Evolutionary conservation across 2,797 vertebrate species (phyloP).

Genomic region (Enteromius viviparus): DNA sequence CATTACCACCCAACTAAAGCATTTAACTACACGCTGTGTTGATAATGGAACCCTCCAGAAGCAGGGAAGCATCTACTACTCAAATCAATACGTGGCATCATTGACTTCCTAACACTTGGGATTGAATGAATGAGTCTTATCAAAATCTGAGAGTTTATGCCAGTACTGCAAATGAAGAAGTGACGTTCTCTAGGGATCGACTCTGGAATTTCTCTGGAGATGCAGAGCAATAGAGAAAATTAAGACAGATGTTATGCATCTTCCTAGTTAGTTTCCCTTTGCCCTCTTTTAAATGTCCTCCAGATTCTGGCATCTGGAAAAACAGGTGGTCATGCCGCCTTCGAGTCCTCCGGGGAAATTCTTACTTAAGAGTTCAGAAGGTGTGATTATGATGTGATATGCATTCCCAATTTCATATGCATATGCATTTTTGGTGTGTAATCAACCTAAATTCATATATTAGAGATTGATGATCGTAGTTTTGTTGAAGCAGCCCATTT

Average conservation of each 20-base stretch:
- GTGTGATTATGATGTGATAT: background rate
- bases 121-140: conserved; percentile 33
- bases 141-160: conserved; percentile 3
- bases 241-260: conserved; percentile 43
- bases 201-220: conserved; percentile 29
- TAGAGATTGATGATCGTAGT: background rate
- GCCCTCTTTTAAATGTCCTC: conserved; percentile 31
- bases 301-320: conserved; percentile 52
- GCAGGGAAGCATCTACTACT: conserved; percentile 10
- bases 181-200: background rate
- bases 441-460: background rate
- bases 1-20: conserved; percentile 42
- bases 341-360: conserved; percentile 21
- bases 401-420: background rate
- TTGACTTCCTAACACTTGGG: conserved; percentile 17
- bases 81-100: conserved; percentile 38
- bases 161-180: conserved; percentile 1
- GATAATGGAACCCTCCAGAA: conserved; percentile 41
- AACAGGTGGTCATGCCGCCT: conserved; percentile 37
- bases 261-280: conserved; percentile 31
- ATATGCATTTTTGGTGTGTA: background rate
- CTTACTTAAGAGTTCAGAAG: conserved; percentile 27
- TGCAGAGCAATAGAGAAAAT: conserved; percentile 26
- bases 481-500: background rate
- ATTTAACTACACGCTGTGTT: conserved; percentile 37